These are phyloP conservation scores for Callyntrura guangdongensis DNA, from an alignment of 2,888 invertebrate species.

Conservation along the genomic window DNA sequence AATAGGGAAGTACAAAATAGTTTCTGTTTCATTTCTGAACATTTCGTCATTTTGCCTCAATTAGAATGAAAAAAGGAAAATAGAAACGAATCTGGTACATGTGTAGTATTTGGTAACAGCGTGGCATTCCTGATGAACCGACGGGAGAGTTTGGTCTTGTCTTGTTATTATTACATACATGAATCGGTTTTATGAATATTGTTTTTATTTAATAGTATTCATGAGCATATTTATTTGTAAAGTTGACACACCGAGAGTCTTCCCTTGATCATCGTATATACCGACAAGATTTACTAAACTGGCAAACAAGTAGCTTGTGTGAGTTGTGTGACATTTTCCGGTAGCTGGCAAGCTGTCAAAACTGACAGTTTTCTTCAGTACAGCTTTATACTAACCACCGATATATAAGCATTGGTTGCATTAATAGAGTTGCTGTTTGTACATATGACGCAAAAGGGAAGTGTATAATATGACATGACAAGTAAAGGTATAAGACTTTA, in stretches of 20 bases:
- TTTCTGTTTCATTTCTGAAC: neutral
- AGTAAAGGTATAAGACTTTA: neutral
- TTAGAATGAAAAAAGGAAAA: conserved; percentile 6
- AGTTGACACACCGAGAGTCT: conserved; percentile 38
- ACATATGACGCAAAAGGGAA: neutral
- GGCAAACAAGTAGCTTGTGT: neutral
- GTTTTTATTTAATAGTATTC: conserved; percentile 31
- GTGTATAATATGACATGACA: neutral
- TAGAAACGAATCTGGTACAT: neutral
- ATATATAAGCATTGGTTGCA: neutral
- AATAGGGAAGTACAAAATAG: neutral
- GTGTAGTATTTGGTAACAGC: neutral
- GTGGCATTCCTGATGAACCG: neutral
- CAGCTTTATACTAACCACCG: neutral
- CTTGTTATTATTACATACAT: neutral
- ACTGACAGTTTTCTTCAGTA: conserved; percentile 60
- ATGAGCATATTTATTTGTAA: conserved; percentile 8
- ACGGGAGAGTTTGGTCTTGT: neutral
- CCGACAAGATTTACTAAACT: neutral
- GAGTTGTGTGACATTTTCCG: conserved; percentile 63
- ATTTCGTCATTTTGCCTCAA: no score
- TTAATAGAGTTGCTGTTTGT: neutral
- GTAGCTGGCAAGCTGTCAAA: conserved; percentile 71
- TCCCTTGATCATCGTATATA: neutral
- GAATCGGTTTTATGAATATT: conserved; percentile 1